A percentile compares a stretch with the other conserved stretches of the same genome.
Evolutionary conservation across 2,888 invertebrate species (phyloP).

Genomic region (Chloroclysta siterata): DNA sequence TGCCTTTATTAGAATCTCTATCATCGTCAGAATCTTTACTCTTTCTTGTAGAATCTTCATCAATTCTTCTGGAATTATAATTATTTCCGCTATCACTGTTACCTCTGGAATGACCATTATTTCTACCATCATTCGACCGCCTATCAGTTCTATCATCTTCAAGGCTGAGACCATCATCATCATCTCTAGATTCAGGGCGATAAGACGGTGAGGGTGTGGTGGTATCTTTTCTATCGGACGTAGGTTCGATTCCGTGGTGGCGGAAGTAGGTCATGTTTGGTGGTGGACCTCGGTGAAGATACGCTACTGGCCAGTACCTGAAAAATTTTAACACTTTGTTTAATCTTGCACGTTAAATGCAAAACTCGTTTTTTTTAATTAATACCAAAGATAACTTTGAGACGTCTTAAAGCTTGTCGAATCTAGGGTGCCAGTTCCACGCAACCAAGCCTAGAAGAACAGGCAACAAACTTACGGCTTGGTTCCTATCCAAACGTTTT

Average conservation of each 20-base stretch:
- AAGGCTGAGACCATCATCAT: conserved; percentile 4
- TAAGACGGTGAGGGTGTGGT: conserved; percentile 33
- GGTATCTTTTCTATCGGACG: conserved; percentile 39
- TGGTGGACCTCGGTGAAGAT: conserved; percentile 91
- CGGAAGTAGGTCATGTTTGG: conserved; percentile 88
- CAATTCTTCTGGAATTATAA: not conserved
- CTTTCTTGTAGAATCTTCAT: conserved; percentile 4
- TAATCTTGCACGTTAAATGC: not conserved
- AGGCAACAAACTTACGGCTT: too few species aligned
- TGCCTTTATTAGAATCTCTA: conserved; percentile 5
- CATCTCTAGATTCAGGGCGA: conserved; percentile 26
- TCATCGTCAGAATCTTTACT: conserved; percentile 12
- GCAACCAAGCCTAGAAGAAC: too few species aligned
- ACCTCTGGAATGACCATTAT: conserved; percentile 16
- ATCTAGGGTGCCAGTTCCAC: too few species aligned
- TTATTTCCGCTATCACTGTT: not conserved
- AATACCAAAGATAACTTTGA: too few species aligned
- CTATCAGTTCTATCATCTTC: conserved; percentile 11
- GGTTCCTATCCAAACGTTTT: too few species aligned
- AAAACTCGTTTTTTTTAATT: too few species aligned
- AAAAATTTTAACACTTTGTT: not conserved
- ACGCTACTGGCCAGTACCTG: conserved; percentile 92
- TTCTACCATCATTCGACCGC: conserved; percentile 5
- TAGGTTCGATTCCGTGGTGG: conserved; percentile 64
- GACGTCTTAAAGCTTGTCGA: too few species aligned